Conservation (phyloP, 2,797 vertebrate species). For the Trachurus trachurus region DNA sequence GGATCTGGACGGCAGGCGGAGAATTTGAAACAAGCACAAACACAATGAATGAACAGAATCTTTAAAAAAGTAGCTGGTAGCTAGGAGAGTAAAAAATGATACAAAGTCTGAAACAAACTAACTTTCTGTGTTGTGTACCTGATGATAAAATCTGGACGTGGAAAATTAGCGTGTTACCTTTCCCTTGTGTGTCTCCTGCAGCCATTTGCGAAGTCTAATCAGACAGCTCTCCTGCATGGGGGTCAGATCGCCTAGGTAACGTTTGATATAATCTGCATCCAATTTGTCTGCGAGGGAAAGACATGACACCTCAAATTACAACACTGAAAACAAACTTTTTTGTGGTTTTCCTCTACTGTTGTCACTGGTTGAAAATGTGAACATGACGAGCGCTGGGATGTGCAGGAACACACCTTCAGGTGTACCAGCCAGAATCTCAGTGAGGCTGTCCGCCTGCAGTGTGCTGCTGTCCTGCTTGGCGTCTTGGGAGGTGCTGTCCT, state of each 20-base stretch:
- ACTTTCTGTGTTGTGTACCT: not conserved
- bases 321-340: not conserved
- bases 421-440: constrained; percentile 86
- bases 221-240: constrained; percentile 98
- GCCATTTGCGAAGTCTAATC: constrained; percentile 95
- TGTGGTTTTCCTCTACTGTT: no score
- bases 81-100: not conserved
- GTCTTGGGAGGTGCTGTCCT: constrained; percentile 76
- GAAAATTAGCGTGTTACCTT: constrained; percentile 85
- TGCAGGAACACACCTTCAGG: constrained; percentile 88
- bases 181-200: constrained; percentile 98
- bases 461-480: constrained; percentile 81
- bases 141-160: not conserved
- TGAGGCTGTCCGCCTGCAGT: constrained; percentile 77
- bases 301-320: constrained; percentile 4
- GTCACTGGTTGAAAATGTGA: not conserved
- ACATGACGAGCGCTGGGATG: not conserved
- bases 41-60: not conserved
- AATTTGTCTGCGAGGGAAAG: constrained; percentile 89
- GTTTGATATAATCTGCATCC: constrained; percentile 97
- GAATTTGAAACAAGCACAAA: not conserved
- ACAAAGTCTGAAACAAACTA: not conserved
- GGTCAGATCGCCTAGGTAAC: constrained; percentile 96
- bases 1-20: constrained; percentile 85
- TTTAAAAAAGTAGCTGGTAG: not conserved